Conservation (phyloP, 2,113 vertebrate species). For the Opisthocomus hoazin region DNA sequence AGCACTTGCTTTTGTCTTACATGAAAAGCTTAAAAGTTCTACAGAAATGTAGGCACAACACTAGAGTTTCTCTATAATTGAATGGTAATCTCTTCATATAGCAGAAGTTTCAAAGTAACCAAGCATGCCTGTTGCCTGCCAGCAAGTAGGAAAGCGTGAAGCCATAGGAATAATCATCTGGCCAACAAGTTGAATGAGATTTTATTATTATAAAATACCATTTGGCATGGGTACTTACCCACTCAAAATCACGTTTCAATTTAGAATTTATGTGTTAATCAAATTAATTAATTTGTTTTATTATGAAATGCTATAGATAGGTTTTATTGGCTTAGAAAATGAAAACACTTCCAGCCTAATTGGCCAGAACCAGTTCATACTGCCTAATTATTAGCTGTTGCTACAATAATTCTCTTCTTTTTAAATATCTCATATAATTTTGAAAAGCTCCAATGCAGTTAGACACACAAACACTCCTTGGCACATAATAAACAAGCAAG, state of each 20-base stretch:
- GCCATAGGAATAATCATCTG: neutral
- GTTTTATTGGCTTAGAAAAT: conserved; percentile 1
- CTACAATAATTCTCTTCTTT: neutral
- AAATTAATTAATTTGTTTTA: conserved; percentile 17
- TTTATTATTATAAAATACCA: neutral
- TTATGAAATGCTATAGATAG: neutral
- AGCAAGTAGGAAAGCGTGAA: neutral
- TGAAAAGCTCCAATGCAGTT: neutral
- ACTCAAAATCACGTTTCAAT: neutral
- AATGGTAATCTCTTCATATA: neutral
- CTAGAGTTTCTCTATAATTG: neutral
- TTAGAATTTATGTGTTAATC: neutral
- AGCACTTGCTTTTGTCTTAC: neutral
- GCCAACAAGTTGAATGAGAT: neutral
- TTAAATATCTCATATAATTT: neutral
- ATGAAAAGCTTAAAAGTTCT: neutral
- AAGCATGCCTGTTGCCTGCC: neutral
- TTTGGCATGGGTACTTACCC: neutral
- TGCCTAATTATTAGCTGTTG: neutral
- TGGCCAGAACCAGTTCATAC: neutral
- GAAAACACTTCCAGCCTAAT: neutral
- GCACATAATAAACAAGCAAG: neutral
- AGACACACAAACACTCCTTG: neutral
- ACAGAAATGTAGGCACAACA: neutral
- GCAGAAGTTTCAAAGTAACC: neutral